Evolutionary conservation across 2,797 vertebrate genomes (phyloP).

Genomic region (Rallus crepitans): DNA sequence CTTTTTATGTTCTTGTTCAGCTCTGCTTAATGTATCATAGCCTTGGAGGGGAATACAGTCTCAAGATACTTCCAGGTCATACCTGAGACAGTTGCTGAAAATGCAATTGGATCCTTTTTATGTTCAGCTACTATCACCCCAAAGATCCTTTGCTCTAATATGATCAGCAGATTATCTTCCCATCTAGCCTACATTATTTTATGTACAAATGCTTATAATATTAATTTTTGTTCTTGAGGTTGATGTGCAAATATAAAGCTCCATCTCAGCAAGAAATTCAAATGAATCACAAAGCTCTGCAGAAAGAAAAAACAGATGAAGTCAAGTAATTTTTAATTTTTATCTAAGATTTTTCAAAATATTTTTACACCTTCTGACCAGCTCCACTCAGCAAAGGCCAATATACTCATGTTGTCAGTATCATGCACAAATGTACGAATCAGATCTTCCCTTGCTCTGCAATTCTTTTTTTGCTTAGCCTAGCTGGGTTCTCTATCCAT

Average conservation of each 20-base stretch:
- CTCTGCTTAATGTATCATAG: not conserved
- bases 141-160: not conserved
- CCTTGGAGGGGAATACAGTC: not conserved
- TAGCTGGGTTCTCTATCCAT: not conserved
- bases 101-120: not conserved
- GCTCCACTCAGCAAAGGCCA: not conserved
- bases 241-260: not conserved
- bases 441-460: not conserved
- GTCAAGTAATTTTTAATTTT: not conserved
- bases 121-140: not conserved
- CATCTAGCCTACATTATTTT: not conserved
- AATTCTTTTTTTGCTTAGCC: constrained; percentile 18
- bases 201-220: not conserved
- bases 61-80: not conserved
- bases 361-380: not conserved
- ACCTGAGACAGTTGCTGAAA: not conserved
- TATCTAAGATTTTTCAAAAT: not conserved
- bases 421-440: not conserved
- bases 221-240: not conserved
- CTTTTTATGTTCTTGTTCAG: not conserved
- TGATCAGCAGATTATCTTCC: not conserved
- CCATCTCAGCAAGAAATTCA: not conserved
- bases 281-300: not conserved
- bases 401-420: not conserved
- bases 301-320: not conserved